A percentile compares a stretch with the other conserved stretches of the same genome.
Conservation (phyloP, 2,113 vertebrate genomes). For the Gopherus flavomarginatus region DNA sequence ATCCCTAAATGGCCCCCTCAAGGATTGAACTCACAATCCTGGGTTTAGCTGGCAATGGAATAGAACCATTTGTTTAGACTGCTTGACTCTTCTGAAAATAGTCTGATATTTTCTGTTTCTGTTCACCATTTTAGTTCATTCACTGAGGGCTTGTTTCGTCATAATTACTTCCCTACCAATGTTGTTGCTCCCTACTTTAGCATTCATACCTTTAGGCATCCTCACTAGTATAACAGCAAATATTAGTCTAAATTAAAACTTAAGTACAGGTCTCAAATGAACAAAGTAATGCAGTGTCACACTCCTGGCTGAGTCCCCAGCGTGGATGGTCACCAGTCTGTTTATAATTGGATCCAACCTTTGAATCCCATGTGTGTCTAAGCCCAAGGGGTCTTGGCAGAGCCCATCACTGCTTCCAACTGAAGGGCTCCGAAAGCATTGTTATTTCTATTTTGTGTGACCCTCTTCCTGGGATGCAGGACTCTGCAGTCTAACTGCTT, state of each 20-base stretch:
- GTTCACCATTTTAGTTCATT: too few species aligned
- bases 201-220: neutral
- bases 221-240: neutral
- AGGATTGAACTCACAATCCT: too few species aligned
- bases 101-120: too few species aligned
- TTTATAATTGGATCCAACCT: neutral
- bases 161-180: too few species aligned
- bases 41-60: too few species aligned
- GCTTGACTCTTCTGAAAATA: too few species aligned
- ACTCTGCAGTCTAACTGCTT: neutral
- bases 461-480: neutral
- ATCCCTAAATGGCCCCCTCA: too few species aligned
- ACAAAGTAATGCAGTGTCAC: neutral
- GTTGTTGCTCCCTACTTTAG: too few species aligned
- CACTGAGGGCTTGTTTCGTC: too few species aligned
- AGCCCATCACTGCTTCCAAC: neutral
- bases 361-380: too few species aligned
- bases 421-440: neutral
- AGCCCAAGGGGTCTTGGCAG: neutral
- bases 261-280: rapidly evolving
- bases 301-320: neutral
- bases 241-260: neutral
- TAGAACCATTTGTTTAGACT: too few species aligned
- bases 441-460: neutral
- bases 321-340: neutral